A percentile compares a stretch with the other conserved stretches of the same genome.
Evolutionary conservation across 2,888 invertebrate species (phyloP).

Genomic region (Teinopalpus imperialis): DNA sequence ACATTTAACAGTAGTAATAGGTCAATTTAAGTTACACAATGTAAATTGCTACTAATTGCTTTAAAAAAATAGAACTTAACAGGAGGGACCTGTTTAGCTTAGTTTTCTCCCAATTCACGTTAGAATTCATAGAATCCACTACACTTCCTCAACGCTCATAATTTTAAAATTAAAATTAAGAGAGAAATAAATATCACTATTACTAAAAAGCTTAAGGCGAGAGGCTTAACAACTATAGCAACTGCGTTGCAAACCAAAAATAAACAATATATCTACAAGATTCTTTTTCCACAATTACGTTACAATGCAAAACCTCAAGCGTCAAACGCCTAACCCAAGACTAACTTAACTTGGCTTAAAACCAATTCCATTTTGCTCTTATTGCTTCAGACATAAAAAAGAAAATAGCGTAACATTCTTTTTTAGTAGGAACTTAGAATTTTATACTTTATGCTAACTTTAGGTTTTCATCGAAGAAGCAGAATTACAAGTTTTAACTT

Average conservation of each 20-base stretch:
- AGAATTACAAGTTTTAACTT: constrained; percentile 7
- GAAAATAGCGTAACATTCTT: constrained; percentile 16
- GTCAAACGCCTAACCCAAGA: constrained; percentile 61
- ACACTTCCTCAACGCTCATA: too few relatives aligned
- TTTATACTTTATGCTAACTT: constrained; percentile 4
- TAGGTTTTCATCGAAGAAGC: not conserved
- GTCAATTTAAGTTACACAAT: too few relatives aligned
- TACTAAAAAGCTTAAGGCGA: not conserved
- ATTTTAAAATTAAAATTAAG: too few relatives aligned
- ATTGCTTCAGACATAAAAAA: constrained; percentile 6
- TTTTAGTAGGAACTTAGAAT: not conserved
- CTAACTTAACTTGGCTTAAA: constrained; percentile 7
- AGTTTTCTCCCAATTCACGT: too few relatives aligned
- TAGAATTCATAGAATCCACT: too few relatives aligned
- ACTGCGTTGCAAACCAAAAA: constrained; percentile 35
- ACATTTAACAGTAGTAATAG: too few relatives aligned
- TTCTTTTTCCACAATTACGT: constrained; percentile 75
- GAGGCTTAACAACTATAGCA: constrained; percentile 5
- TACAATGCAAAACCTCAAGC: constrained; percentile 75
- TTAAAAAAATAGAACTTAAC: too few relatives aligned
- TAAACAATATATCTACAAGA: constrained; percentile 54
- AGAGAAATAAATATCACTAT: too few relatives aligned
- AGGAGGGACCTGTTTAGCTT: too few relatives aligned
- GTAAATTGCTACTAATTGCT: too few relatives aligned
- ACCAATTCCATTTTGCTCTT: not conserved